Evolutionary conservation across 2,888 invertebrate species (phyloP).

Genomic region (Pandemis heparana): DNA sequence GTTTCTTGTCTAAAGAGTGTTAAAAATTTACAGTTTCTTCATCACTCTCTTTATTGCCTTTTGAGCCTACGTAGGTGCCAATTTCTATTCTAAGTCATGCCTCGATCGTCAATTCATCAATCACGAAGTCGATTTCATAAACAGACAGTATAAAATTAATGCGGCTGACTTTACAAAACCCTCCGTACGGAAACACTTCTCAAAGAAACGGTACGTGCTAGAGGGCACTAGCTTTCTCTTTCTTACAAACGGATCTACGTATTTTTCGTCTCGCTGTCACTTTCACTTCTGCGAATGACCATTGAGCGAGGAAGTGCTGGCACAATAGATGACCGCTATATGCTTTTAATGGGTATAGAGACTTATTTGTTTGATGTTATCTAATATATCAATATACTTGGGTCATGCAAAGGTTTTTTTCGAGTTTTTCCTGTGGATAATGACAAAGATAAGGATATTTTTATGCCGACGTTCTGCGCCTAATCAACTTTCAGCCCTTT

Average conservation of each 20-base stretch:
- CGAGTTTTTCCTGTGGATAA: too few relatives aligned
- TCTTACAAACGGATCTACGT: conserved; percentile 47
- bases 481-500: too few relatives aligned
- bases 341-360: conserved; percentile 10
- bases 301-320: conserved; percentile 43
- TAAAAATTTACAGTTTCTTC: too few relatives aligned
- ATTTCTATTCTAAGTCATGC: neutral
- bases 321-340: conserved; percentile 41
- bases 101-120: neutral
- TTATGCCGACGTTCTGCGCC: too few relatives aligned
- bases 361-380: neutral
- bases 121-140: neutral
- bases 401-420: too few relatives aligned
- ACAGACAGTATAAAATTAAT: conserved; percentile 14
- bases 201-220: conserved; percentile 62
- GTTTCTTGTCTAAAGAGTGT: too few relatives aligned
- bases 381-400: neutral
- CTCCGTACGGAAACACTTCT: conserved; percentile 54
- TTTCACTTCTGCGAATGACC: conserved; percentile 50
- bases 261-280: conserved; percentile 49
- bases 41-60: too few relatives aligned
- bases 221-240: conserved; percentile 47
- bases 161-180: conserved; percentile 27
- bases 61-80: too few relatives aligned
- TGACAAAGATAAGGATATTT: too few relatives aligned